These are phyloP conservation scores for Chionomys nivalis DNA, from an alignment of 2,113 vertebrate species.

Conservation along the genomic window DNA sequence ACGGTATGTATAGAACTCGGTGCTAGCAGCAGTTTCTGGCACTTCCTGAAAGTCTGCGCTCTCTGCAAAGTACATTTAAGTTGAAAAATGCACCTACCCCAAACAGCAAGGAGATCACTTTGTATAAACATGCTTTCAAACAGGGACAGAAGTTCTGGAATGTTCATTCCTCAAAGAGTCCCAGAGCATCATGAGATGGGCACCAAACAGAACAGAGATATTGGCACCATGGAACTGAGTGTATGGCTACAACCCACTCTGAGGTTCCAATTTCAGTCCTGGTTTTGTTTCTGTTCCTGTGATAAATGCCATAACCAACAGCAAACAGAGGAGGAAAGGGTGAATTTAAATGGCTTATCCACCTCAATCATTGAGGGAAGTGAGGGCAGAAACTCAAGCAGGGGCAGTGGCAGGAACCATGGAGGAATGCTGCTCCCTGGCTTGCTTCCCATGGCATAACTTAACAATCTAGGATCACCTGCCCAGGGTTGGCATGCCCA, in stretches of 20 bases:
- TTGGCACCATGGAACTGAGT: not conserved
- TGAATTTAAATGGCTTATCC: not conserved
- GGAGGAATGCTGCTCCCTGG: not conserved
- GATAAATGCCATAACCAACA: not conserved
- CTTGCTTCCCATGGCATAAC: not conserved
- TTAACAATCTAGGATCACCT: not conserved
- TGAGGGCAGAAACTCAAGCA: not conserved
- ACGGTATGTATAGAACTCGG: not conserved
- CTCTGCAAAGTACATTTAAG: not conserved
- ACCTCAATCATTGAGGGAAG: too few relatives aligned
- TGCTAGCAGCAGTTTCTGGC: too few relatives aligned
- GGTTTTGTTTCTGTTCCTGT: not conserved
- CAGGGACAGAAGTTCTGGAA: not conserved
- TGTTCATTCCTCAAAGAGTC: not conserved
- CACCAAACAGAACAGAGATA: not conserved
- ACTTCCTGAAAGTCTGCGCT: not conserved
- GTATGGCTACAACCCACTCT: not conserved
- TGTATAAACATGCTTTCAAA: accelerated
- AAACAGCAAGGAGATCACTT: not conserved
- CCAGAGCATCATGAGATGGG: accelerated
- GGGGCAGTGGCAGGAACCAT: too few relatives aligned
- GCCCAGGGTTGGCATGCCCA: not conserved
- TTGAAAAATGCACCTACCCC: accelerated
- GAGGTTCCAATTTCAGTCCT: not conserved
- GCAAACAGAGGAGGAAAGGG: not conserved